These are phyloP conservation scores for Macquaria australasica DNA, from an alignment of 2,113 vertebrate species.

Conservation along the genomic window DNA sequence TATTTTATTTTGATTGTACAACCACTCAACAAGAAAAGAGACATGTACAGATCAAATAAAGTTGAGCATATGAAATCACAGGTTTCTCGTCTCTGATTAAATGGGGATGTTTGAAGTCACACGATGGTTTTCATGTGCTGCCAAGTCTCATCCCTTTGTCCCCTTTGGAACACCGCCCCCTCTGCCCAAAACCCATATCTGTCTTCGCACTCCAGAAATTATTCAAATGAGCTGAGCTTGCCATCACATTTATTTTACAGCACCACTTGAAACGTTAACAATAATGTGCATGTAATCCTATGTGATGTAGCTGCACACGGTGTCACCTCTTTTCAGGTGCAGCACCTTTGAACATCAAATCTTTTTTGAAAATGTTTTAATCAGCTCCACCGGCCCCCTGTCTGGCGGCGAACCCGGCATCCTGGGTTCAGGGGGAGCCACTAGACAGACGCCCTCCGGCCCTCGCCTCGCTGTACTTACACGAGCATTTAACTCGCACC, in stretches of 20 bases:
- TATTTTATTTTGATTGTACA: constrained; percentile 34
- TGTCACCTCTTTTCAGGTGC: constrained; percentile 71
- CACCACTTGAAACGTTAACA: constrained; percentile 72
- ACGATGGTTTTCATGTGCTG: constrained; percentile 57
- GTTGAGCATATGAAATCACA: constrained; percentile 24
- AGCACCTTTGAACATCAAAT: constrained; percentile 76
- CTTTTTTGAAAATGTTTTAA: constrained; percentile 58
- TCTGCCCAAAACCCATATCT: constrained; percentile 53
- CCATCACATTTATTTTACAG: constrained; percentile 74
- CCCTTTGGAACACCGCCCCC: constrained; percentile 22
- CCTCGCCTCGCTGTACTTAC: constrained; percentile 58
- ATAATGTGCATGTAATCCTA: constrained; percentile 75
- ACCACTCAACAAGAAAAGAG: constrained; percentile 35
- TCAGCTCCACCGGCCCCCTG: constrained; percentile 60
- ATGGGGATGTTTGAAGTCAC: constrained; percentile 61
- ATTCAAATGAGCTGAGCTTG: constrained; percentile 76
- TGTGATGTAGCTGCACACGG: constrained; percentile 63
- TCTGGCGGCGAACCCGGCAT: constrained; percentile 34
- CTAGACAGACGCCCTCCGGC: constrained; percentile 54
- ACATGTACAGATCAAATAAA: constrained; percentile 45
- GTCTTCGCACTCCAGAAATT: constrained; percentile 67
- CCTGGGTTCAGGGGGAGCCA: constrained; percentile 45
- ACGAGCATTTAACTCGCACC: constrained; percentile 64
- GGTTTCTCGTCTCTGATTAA: constrained; percentile 53
- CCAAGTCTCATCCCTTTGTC: constrained; percentile 56